A percentile compares a stretch with the other conserved stretches of the same genome.
Evolutionary conservation across 2,888 invertebrate species (phyloP).

Genomic region (Conus canariensis): DNA sequence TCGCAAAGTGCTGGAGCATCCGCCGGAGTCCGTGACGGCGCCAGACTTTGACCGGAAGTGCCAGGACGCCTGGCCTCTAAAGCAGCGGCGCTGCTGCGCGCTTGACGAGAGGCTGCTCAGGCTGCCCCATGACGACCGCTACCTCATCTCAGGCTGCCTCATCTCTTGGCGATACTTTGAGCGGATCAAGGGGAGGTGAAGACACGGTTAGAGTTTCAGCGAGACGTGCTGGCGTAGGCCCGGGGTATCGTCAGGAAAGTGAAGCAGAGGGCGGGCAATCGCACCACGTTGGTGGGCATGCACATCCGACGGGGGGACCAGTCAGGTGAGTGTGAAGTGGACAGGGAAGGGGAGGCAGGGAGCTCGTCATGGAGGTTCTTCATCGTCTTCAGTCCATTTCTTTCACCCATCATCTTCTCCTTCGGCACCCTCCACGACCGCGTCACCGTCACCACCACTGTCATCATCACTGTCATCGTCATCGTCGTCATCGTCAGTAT

Average conservation of each 20-base stretch:
- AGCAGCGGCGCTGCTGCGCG: not conserved
- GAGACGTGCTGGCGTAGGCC: not conserved
- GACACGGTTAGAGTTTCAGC: not conserved
- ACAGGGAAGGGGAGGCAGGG: no score
- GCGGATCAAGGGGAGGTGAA: constrained; percentile 6
- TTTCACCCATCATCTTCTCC: no score
- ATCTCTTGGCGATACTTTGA: constrained; percentile 38
- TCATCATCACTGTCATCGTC: no score
- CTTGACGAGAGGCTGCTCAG: not conserved
- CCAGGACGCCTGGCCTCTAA: not conserved
- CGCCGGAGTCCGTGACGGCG: not conserved
- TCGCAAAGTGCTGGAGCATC: not conserved
- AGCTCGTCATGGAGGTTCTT: no score
- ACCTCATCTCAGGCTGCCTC: constrained; percentile 6
- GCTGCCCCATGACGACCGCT: not conserved
- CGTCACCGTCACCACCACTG: no score
- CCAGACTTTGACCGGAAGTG: constrained; percentile 27
- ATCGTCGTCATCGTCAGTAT: no score
- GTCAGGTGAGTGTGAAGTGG: not conserved
- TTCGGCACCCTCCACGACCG: no score
- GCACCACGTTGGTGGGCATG: constrained; percentile 32
- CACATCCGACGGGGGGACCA: constrained; percentile 33
- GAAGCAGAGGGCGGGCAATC: not conserved
- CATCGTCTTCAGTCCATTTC: no score
- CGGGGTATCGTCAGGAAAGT: not conserved